These are phyloP conservation scores for Saturnia japonica DNA, from an alignment of 2,888 invertebrate species.

Conservation along the genomic window DNA sequence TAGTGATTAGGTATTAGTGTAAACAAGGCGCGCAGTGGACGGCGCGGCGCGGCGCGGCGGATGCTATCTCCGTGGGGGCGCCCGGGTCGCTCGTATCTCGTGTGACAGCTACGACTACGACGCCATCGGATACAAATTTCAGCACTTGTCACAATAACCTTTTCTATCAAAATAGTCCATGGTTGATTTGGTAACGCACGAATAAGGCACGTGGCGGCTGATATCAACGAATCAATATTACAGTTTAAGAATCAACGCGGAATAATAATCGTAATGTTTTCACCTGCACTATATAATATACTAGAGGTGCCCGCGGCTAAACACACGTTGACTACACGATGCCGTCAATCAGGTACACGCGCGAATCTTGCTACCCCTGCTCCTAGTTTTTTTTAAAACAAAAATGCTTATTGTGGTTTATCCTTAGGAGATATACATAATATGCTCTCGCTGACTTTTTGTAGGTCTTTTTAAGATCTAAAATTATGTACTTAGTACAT, in stretches of 20 bases:
- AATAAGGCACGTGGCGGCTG: constrained; percentile 7
- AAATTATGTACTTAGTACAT: too few relatives aligned
- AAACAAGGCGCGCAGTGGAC: constrained; percentile 4
- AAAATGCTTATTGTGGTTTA: too few relatives aligned
- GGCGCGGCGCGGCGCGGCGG: background rate
- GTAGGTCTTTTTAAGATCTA: too few relatives aligned
- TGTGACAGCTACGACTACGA: constrained; percentile 26
- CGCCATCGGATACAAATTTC: constrained; percentile 28
- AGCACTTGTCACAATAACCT: constrained; percentile 32
- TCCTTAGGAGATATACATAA: too few relatives aligned
- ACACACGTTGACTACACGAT: too few relatives aligned
- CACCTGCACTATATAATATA: too few relatives aligned
- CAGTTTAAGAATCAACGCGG: background rate
- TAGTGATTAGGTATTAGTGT: constrained; percentile 10
- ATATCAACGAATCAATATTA: background rate
- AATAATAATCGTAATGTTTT: background rate
- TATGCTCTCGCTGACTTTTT: too few relatives aligned
- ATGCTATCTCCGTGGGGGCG: constrained; percentile 38
- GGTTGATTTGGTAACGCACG: constrained; percentile 20
- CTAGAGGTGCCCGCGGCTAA: too few relatives aligned
- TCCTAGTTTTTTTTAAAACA: too few relatives aligned
- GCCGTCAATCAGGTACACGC: too few relatives aligned
- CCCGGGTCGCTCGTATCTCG: constrained; percentile 54
- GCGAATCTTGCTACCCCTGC: too few relatives aligned
- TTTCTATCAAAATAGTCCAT: constrained; percentile 33